These are phyloP conservation scores for Euschistus heros DNA, from an alignment of 1,140 invertebrate species.

Conservation along the genomic window DNA sequence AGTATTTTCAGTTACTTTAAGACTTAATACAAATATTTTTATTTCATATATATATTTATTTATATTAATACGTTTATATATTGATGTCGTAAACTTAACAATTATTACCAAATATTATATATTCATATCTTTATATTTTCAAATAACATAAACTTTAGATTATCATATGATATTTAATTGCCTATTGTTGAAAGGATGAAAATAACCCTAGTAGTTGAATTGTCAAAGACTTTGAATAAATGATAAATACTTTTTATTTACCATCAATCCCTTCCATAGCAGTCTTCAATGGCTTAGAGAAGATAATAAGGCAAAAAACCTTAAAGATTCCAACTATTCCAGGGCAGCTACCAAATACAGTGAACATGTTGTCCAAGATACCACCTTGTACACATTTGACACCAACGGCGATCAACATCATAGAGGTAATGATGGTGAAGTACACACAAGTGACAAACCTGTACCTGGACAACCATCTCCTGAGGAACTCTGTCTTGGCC, in stretches of 20 bases:
- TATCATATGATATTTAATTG: background rate
- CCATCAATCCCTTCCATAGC: constrained; percentile 1
- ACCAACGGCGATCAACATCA: constrained; percentile 1
- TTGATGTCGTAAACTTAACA: background rate
- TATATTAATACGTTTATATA: no score
- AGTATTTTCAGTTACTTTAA: no score
- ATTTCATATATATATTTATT: no score
- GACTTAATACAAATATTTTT: no score
- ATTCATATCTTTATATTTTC: background rate
- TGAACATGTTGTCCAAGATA: constrained; percentile 7
- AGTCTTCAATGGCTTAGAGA: background rate
- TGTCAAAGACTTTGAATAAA: background rate
- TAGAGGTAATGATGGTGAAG: background rate
- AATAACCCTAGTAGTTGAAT: background rate
- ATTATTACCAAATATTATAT: background rate
- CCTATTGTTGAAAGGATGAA: background rate
- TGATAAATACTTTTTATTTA: background rate
- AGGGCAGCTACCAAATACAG: background rate
- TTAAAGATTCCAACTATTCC: constrained; percentile 7
- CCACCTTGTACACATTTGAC: background rate
- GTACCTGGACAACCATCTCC: background rate
- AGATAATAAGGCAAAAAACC: background rate
- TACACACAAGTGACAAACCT: background rate
- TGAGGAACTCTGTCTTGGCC: background rate
- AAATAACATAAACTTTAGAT: background rate